Conservation (phyloP, 2,797 vertebrate genomes). For the Typhlichthys eigenmanni region DNA sequence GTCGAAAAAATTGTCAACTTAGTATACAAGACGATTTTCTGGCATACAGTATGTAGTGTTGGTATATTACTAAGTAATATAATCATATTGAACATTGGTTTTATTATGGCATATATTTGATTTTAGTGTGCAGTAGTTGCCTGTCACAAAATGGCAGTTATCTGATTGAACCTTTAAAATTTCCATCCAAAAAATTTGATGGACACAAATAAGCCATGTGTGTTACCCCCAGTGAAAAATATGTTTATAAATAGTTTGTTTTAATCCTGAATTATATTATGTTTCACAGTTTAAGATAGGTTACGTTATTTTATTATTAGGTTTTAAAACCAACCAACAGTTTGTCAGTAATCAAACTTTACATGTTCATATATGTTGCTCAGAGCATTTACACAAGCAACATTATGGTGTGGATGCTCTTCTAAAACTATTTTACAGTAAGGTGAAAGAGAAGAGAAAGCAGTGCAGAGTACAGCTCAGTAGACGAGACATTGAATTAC, state of each 20-base stretch:
- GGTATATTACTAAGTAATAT: neutral
- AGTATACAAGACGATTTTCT: neutral
- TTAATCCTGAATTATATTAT: no score
- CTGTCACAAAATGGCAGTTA: slow-evolving; percentile 4
- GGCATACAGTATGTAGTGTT: neutral
- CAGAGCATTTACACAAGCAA: no score
- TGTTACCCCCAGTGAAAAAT: neutral
- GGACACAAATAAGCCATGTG: slow-evolving; percentile 10
- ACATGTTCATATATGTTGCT: no score
- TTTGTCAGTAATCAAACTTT: no score
- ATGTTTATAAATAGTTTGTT: no score
- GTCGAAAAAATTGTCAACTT: neutral
- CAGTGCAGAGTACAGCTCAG: slow-evolving; percentile 13
- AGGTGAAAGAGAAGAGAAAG: slow-evolving; percentile 9
- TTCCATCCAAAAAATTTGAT: neutral
- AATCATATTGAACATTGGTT: neutral
- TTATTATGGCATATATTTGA: neutral
- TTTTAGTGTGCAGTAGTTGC: slow-evolving; percentile 3
- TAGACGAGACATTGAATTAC: slow-evolving; percentile 3
- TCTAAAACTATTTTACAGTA: no score
- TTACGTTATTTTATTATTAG: no score
- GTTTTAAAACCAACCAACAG: no score
- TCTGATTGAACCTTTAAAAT: slow-evolving; percentile 10
- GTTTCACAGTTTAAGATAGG: no score
- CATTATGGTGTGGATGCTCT: no score